Conservation (phyloP, 2,888 invertebrate species). For the Malthinus flaveolus region DNA sequence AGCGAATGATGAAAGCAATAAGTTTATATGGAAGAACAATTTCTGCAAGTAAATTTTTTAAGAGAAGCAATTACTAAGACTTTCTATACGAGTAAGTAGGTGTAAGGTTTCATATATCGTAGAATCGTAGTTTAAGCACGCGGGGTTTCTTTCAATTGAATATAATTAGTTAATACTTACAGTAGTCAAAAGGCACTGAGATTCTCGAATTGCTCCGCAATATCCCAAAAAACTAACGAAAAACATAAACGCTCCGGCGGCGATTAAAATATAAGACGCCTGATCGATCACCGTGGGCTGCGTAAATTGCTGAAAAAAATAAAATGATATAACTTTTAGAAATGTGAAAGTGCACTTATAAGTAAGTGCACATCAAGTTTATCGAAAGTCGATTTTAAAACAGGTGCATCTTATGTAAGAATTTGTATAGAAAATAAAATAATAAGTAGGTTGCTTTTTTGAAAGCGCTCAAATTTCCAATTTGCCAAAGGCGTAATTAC, state of each 20-base stretch:
- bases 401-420: slow-evolving; percentile 2
- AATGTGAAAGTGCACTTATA: slow-evolving; percentile 3
- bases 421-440: not conserved
- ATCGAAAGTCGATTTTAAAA: slow-evolving; percentile 2
- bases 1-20: not conserved
- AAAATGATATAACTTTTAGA: slow-evolving; percentile 1
- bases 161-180: slow-evolving; percentile 56
- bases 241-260: slow-evolving; percentile 70
- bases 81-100: too few species aligned
- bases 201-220: slow-evolving; percentile 70
- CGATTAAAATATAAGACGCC: slow-evolving; percentile 69
- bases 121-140: not conserved
- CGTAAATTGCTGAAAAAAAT: slow-evolving; percentile 59
- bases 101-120: not conserved
- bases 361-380: not conserved
- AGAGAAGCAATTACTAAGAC: not conserved
- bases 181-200: slow-evolving; percentile 67
- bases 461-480: too few species aligned
- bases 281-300: slow-evolving; percentile 67
- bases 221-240: slow-evolving; percentile 73
- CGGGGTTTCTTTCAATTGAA: too few species aligned
- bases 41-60: too few species aligned
- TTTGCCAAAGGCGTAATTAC: too few species aligned
- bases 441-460: not conserved
- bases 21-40: too few species aligned